These are phyloP conservation scores for Leuciscus idus DNA, from an alignment of 2,113 vertebrate species.

Conservation along the genomic window DNA sequence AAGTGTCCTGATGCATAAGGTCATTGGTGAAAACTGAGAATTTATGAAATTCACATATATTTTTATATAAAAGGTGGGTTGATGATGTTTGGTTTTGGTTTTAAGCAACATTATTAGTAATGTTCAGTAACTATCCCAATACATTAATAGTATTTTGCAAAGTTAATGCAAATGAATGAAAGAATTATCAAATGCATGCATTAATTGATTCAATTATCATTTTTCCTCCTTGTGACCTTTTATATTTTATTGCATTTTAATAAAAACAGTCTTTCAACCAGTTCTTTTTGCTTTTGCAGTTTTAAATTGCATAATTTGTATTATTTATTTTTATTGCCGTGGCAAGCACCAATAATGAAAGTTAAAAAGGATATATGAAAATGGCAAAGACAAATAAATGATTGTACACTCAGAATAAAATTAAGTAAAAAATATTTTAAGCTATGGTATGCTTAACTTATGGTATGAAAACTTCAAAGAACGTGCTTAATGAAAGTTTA, in stretches of 20 bases:
- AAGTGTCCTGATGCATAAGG: not conserved
- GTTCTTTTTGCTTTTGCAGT: not conserved
- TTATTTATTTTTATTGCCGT: accelerated
- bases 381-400: not conserved
- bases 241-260: not conserved
- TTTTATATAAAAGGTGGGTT: not conserved
- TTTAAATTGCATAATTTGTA: not conserved
- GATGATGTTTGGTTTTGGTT: not conserved
- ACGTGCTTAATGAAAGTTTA: not conserved
- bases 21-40: not conserved
- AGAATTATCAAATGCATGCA: not conserved
- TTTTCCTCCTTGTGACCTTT: not conserved
- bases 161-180: not conserved
- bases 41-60: not conserved
- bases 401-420: not conserved
- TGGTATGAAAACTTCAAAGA: not conserved
- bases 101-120: not conserved
- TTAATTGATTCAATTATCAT: not conserved
- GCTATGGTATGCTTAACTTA: too few species aligned
- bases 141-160: not conserved
- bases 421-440: not conserved
- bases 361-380: not conserved
- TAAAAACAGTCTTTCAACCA: not conserved
- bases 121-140: not conserved
- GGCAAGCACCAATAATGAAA: not conserved